phyloP scores from a whole-genome alignment of 2,797 vertebrate genomes.

The Gila robusta region DNA sequence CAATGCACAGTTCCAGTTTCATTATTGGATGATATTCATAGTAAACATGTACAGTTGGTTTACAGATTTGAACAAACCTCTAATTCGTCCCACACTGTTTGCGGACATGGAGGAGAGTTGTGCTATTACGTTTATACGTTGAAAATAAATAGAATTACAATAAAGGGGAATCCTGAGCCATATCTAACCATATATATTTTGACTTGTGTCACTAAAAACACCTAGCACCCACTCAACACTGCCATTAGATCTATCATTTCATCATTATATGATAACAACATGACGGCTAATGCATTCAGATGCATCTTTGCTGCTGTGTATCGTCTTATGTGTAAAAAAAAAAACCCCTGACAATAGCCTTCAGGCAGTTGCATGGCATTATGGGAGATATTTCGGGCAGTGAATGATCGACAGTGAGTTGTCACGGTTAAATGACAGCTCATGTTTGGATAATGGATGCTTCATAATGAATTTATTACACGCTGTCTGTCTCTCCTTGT shows the following conservation, averaged over 20 bases:
- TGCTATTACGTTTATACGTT: not conserved
- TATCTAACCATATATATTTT: not conserved
- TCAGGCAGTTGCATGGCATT: not conserved
- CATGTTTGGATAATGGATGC: constrained; percentile 7
- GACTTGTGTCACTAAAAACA: not conserved
- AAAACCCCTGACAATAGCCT: not conserved
- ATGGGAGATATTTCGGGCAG: not conserved
- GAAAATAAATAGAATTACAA: not conserved
- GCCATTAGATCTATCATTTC: not conserved
- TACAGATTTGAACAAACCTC: not conserved
- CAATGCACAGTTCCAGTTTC: not conserved
- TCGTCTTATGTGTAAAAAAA: not conserved
- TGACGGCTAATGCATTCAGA: not conserved
- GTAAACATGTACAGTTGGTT: not conserved
- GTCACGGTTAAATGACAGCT: not conserved
- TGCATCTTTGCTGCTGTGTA: not conserved
- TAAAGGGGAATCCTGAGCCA: not conserved
- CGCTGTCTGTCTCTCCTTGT: not conserved
- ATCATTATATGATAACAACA: not conserved
- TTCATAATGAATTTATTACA: not conserved
- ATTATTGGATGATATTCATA: not conserved
- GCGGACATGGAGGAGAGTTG: not conserved
- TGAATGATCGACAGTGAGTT: constrained; percentile 20
- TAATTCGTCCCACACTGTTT: not conserved
- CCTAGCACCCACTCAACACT: not conserved